phyloP scores from a whole-genome alignment of 1,140 invertebrate genomes.

The Thaumetopoea pityocampa region DNA sequence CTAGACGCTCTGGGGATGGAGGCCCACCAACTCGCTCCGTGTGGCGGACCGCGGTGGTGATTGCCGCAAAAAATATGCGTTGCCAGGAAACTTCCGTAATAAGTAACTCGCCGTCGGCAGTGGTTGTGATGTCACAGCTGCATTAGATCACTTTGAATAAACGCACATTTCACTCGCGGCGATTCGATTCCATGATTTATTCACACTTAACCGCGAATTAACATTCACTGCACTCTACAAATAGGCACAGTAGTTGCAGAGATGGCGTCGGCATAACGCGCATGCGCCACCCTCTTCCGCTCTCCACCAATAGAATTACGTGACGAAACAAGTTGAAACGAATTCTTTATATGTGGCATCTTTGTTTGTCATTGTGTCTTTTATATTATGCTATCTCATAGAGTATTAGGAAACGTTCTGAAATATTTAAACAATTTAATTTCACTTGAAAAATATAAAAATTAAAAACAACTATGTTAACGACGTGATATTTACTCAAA shows the following conservation, averaged over 20 bases:
- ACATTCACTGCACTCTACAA: conserved; percentile 49
- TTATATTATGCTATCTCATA: conserved; percentile 27
- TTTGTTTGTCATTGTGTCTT: conserved; percentile 20
- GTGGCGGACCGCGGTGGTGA: conserved; percentile 42
- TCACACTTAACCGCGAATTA: conserved; percentile 54
- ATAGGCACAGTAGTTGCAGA: conserved; percentile 67
- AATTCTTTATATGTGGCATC: conserved; percentile 38
- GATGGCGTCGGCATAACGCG: conserved; percentile 75
- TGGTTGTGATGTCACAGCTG: conserved; percentile 31
- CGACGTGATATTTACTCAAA: no score
- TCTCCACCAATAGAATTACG: conserved; percentile 51
- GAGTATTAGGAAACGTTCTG: conserved; percentile 22
- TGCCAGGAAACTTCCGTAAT: conserved; percentile 69
- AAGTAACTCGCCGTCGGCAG: conserved; percentile 45
- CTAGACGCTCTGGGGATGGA: conserved; percentile 38
- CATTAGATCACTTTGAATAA: conserved; percentile 26
- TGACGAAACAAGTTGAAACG: conserved; percentile 45
- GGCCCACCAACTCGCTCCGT: conserved; percentile 45
- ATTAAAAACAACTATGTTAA: no score
- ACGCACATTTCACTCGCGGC: conserved; percentile 41
- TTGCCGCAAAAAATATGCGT: conserved; percentile 72
- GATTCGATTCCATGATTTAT: conserved; percentile 53
- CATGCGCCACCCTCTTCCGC: conserved; percentile 71
- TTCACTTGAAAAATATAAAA: conserved; percentile 3
- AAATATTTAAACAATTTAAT: conserved; percentile 1